Evolutionary conservation across 2,113 vertebrate genomes (phyloP).

Genomic region (Callospermophilus lateralis): DNA sequence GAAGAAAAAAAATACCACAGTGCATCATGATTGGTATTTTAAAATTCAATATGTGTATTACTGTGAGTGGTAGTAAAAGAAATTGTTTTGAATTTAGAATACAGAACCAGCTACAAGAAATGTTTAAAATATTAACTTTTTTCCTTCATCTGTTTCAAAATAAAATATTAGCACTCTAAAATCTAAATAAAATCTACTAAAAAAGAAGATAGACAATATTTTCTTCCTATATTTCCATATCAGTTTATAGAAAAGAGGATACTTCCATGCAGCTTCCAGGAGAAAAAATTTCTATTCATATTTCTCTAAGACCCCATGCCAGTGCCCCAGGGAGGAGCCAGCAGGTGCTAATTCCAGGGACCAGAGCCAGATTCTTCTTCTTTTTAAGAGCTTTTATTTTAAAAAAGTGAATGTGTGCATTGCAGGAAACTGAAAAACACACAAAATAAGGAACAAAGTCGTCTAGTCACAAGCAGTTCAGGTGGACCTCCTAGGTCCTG

Average conservation of each 20-base stretch:
- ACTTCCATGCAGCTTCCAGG: neutral
- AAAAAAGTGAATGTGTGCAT: too few species aligned
- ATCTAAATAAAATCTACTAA: neutral
- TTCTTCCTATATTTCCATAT: neutral
- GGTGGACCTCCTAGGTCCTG: too few species aligned
- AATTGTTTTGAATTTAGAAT: neutral
- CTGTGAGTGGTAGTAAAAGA: neutral
- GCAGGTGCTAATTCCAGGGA: neutral
- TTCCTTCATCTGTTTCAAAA: constrained; percentile 4
- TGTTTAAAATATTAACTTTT: neutral
- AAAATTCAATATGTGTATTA: neutral
- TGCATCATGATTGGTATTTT: neutral
- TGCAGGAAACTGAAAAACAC: too few species aligned
- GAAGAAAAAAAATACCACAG: neutral
- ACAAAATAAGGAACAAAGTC: too few species aligned
- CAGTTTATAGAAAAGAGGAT: neutral
- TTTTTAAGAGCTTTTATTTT: too few species aligned
- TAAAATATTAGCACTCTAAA: constrained; percentile 6
- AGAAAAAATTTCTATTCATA: neutral
- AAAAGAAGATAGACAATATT: neutral
- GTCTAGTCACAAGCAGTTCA: too few species aligned
- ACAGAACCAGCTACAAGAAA: neutral
- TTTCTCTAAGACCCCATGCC: neutral
- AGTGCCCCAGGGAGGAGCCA: neutral
- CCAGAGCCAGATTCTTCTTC: neutral